Evolutionary conservation across 2,888 invertebrate species (phyloP).

Genomic region (Lochmaea capreae): DNA sequence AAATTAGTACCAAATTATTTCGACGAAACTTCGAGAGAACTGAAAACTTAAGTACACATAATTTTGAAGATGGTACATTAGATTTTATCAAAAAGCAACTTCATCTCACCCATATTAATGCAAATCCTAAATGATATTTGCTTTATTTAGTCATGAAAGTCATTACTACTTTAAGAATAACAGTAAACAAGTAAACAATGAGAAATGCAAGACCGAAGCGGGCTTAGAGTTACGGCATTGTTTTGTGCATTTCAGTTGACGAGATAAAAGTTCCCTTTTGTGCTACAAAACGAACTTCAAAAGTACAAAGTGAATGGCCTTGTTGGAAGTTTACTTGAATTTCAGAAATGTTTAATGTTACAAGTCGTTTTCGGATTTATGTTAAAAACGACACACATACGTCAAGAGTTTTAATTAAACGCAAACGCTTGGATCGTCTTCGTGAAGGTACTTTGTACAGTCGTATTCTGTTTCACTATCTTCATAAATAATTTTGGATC

Average conservation of each 20-base stretch:
- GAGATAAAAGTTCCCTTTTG: constrained; percentile 21
- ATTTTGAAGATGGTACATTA: no score
- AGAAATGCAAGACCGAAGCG: constrained; percentile 11
- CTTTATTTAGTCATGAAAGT: constrained; percentile 9
- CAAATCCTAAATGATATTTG: neutral
- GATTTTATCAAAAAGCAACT: constrained; percentile 7
- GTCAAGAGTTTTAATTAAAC: neutral
- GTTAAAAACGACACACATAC: neutral
- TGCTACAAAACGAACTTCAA: constrained; percentile 15
- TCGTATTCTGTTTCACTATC: neutral
- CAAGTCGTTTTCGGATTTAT: neutral
- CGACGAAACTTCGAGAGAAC: no score
- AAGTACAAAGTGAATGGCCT: constrained; percentile 14
- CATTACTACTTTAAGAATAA: constrained; percentile 13
- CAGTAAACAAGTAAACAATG: constrained; percentile 13
- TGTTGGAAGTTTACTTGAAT: constrained; percentile 5
- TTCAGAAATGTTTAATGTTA: constrained; percentile 3
- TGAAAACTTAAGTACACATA: no score
- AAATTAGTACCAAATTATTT: no score
- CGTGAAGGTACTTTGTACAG: no score
- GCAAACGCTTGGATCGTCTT: neutral
- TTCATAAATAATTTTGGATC: neutral
- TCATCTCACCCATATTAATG: neutral
- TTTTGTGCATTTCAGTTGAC: constrained; percentile 22
- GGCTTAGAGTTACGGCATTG: constrained; percentile 14